Percentiles rank a stretch among this genome's conserved stretches.
Conservation (phyloP, 2,888 invertebrate genomes). For the Ganaspis brasiliensis region DNA sequence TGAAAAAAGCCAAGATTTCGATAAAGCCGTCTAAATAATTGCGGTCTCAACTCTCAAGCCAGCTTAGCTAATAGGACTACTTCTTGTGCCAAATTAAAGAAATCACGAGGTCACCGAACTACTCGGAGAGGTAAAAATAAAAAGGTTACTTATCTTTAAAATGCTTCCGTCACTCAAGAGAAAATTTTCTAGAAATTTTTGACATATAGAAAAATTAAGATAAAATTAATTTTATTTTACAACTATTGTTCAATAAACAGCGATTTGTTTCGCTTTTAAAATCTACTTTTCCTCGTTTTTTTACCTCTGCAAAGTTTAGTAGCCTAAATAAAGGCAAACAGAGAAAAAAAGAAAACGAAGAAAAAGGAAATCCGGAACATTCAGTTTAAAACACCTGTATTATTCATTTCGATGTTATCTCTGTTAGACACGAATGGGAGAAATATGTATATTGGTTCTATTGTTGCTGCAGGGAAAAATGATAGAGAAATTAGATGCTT, state of each 20-base stretch:
- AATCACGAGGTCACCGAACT: slow-evolving; percentile 50
- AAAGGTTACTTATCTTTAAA: no score
- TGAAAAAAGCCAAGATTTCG: slow-evolving; percentile 71
- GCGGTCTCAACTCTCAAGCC: slow-evolving; percentile 65
- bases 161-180: no score
- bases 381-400: slow-evolving; percentile 2
- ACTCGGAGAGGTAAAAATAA: background rate
- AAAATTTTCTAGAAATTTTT: background rate
- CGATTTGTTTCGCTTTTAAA: no score
- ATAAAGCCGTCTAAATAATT: slow-evolving; percentile 76
- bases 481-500: slow-evolving; percentile 41
- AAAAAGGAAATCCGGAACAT: slow-evolving; percentile 5
- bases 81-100: slow-evolving; percentile 59
- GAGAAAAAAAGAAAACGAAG: background rate
- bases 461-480: slow-evolving; percentile 12
- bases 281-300: no score
- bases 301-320: no score
- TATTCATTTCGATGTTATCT: slow-evolving; percentile 29
- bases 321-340: background rate
- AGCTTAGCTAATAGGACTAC: slow-evolving; percentile 64
- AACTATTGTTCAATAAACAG: no score
- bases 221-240: no score
- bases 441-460: slow-evolving; percentile 61
- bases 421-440: background rate
- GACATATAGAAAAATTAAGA: background rate